A percentile compares a stretch with the other conserved stretches of the same genome.
Evolutionary conservation across 1,140 invertebrate genomes (phyloP).

Genomic region (Drosophila tristis): DNA sequence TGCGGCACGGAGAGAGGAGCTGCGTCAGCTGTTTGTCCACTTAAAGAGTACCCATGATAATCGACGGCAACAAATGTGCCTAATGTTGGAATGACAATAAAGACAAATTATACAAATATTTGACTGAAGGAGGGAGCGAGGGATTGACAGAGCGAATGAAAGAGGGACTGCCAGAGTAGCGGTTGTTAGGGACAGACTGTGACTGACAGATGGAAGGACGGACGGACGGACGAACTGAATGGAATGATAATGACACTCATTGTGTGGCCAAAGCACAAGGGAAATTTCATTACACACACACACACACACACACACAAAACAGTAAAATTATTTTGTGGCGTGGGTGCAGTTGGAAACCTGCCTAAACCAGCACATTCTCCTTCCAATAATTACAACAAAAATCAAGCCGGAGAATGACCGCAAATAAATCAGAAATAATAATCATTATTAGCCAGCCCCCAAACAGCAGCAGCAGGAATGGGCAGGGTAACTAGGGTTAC

Average conservation of each 20-base stretch:
- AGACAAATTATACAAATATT: constrained; percentile 77
- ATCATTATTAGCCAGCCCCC: constrained; percentile 39
- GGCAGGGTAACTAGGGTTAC: constrained; percentile 3
- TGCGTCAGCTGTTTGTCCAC: constrained; percentile 75
- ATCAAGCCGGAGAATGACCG: constrained; percentile 32
- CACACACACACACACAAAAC: constrained; percentile 5
- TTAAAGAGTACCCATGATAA: constrained; percentile 73
- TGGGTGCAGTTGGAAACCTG: constrained; percentile 24
- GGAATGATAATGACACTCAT: constrained; percentile 60
- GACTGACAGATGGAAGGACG: neutral
- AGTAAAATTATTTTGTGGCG: constrained; percentile 25
- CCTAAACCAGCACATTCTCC: constrained; percentile 31
- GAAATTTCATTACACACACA: constrained; percentile 49
- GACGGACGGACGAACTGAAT: constrained; percentile 11
- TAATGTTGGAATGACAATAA: constrained; percentile 74
- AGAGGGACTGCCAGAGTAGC: neutral
- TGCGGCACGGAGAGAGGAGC: constrained; percentile 23
- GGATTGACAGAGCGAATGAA: neutral
- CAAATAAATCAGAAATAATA: constrained; percentile 53
- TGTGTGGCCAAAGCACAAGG: constrained; percentile 48
- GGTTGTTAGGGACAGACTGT: too few species aligned
- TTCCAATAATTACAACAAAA: constrained; percentile 49
- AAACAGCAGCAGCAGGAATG: too few species aligned
- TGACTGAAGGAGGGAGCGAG: constrained; percentile 4
- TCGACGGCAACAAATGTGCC: constrained; percentile 73